phyloP scores from a whole-genome alignment of 1,140 invertebrate genomes.

The Zaprionus ornatus region DNA sequence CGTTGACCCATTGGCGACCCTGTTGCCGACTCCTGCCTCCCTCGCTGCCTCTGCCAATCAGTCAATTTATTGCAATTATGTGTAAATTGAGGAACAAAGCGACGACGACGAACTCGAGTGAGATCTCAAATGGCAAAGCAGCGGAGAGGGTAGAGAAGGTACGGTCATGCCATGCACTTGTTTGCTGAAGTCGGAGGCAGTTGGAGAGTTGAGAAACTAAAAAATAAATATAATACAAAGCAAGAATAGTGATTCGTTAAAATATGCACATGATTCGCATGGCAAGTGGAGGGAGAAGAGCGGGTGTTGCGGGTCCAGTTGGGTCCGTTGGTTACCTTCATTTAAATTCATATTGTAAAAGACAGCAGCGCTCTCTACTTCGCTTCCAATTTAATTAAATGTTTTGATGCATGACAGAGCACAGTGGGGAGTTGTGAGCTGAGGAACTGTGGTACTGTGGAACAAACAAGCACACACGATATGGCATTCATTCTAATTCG shows the following conservation, averaged over 20 bases:
- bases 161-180: slow-evolving; percentile 10
- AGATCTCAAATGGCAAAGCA: slow-evolving; percentile 33
- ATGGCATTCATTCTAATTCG: slow-evolving; percentile 71
- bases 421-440: background rate
- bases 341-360: slow-evolving; percentile 68
- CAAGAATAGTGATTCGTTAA: slow-evolving; percentile 43
- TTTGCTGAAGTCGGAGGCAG: background rate
- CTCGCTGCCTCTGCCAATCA: background rate
- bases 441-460: background rate
- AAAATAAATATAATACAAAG: slow-evolving; percentile 9
- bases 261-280: slow-evolving; percentile 74
- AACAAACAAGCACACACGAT: slow-evolving; percentile 26
- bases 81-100: slow-evolving; percentile 79
- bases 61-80: slow-evolving; percentile 81
- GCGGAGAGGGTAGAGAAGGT: background rate
- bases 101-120: slow-evolving; percentile 25
- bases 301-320: background rate
- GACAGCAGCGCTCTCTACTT: slow-evolving; percentile 37
- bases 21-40: background rate
- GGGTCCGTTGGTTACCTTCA: slow-evolving; percentile 50
- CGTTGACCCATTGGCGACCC: slow-evolving; percentile 11
- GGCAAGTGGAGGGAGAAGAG: background rate
- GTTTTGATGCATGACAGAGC: slow-evolving; percentile 78
- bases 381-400: slow-evolving; percentile 79
- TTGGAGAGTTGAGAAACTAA: slow-evolving; percentile 7